Evolutionary conservation across 2,113 vertebrate genomes (phyloP).

Genomic region (Trachemys scripta): DNA sequence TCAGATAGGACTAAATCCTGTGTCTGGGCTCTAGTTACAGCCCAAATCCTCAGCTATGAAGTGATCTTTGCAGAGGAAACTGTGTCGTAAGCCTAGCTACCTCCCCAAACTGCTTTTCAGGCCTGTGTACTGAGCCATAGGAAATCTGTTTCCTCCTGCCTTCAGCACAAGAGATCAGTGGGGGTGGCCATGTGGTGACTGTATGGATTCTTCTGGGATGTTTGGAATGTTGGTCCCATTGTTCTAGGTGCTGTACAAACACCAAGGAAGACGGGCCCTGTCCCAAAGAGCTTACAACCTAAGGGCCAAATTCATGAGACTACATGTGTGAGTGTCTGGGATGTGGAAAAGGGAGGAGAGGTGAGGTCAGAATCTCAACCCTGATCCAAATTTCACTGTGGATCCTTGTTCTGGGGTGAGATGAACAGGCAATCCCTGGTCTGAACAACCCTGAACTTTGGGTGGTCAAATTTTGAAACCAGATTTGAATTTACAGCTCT

Average conservation of each 20-base stretch:
- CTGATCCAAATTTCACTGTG: neutral
- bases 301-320: neutral
- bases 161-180: neutral
- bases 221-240: neutral
- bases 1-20: neutral
- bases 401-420: neutral
- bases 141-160: neutral
- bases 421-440: neutral
- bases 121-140: neutral
- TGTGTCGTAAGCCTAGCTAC: constrained; percentile 3
- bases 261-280: neutral
- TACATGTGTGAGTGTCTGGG: neutral
- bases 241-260: neutral
- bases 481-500: neutral
- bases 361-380: neutral
- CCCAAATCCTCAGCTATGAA: neutral
- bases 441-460: neutral
- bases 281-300: neutral
- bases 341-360: neutral
- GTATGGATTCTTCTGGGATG: neutral
- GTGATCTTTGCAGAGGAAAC: neutral
- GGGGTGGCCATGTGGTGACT: neutral
- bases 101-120: constrained; percentile 6
- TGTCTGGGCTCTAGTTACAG: neutral
- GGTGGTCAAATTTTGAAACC: neutral